phyloP scores from a whole-genome alignment of 2,797 vertebrate species.

The Babyrousa celebensis region DNA sequence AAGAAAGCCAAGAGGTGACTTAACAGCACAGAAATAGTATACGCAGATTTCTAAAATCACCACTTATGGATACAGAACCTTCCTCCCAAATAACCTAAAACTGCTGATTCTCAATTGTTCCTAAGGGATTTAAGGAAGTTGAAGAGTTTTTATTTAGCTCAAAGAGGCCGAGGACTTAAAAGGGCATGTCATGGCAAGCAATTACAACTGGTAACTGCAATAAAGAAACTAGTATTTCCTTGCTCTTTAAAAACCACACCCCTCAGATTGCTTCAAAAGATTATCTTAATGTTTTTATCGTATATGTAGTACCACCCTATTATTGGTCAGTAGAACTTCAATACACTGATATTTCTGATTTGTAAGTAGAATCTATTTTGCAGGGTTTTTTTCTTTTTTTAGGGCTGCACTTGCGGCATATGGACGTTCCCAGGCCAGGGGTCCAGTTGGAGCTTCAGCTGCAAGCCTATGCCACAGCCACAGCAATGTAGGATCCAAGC shows the following conservation, averaged over 20 bases:
- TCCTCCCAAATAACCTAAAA: slow-evolving; percentile 64
- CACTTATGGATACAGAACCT: not conserved
- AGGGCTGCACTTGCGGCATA: no score
- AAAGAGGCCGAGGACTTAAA: slow-evolving; percentile 62
- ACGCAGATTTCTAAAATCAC: slow-evolving; percentile 50
- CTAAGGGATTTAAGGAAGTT: slow-evolving; percentile 46
- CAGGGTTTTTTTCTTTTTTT: not conserved
- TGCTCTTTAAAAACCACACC: not conserved
- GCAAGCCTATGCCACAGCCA: no score
- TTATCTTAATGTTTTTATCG: slow-evolving; percentile 39
- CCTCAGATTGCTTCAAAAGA: slow-evolving; percentile 27
- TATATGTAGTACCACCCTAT: not conserved
- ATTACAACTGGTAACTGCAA: slow-evolving; percentile 44
- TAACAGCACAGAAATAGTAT: slow-evolving; percentile 9
- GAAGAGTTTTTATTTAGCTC: slow-evolving; percentile 44
- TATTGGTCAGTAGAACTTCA: slow-evolving; percentile 2
- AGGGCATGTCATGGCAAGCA: slow-evolving; percentile 56
- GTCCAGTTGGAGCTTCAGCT: no score
- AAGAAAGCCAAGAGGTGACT: slow-evolving; percentile 34
- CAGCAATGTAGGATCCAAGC: no score
- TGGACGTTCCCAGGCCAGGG: no score
- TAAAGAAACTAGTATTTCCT: slow-evolving; percentile 23
- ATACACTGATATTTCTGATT: not conserved
- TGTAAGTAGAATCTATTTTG: slow-evolving; percentile 33
- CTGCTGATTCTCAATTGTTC: slow-evolving; percentile 42